These are phyloP conservation scores for Drosophila nigricruria DNA, from an alignment of 2,888 invertebrate genomes.

Conservation along the genomic window DNA sequence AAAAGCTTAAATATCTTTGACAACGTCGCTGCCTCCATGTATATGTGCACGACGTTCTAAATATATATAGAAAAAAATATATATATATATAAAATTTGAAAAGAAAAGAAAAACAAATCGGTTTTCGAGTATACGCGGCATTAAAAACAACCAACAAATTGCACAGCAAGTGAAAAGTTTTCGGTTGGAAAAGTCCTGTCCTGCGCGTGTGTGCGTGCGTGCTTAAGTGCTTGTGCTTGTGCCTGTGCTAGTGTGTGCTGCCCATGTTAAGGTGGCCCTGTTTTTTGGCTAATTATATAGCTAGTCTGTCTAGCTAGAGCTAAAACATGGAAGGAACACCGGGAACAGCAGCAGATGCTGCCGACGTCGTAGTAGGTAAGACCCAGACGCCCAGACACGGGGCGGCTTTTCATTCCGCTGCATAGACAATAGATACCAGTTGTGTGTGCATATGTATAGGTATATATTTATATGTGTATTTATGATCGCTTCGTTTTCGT, in stretches of 20 bases:
- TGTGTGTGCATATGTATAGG: slow-evolving; percentile 48
- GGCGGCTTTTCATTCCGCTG: slow-evolving; percentile 35
- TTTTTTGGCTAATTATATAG: slow-evolving; percentile 74
- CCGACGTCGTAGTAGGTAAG: slow-evolving; percentile 56
- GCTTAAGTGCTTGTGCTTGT: slow-evolving; percentile 20
- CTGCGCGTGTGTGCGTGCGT: slow-evolving; percentile 27
- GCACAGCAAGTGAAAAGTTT: slow-evolving; percentile 27
- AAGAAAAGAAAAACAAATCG: slow-evolving; percentile 50
- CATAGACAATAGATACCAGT: slow-evolving; percentile 56
- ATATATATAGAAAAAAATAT: slow-evolving; percentile 51
- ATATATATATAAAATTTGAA: slow-evolving; percentile 20
- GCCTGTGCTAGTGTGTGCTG: slow-evolving; percentile 19
- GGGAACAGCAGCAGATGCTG: slow-evolving; percentile 46
- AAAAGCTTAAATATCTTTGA: slow-evolving; percentile 43
- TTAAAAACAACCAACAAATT: slow-evolving; percentile 41
- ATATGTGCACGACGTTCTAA: slow-evolving; percentile 67
- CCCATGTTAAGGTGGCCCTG: slow-evolving; percentile 65
- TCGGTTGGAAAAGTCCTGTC: slow-evolving; percentile 44
- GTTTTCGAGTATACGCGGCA: slow-evolving; percentile 54
- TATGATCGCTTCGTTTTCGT: slow-evolving; percentile 44
- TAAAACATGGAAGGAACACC: slow-evolving; percentile 69
- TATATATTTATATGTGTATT: slow-evolving; percentile 61
- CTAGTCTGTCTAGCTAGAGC: slow-evolving; percentile 60
- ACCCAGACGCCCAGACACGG: slow-evolving; percentile 24
- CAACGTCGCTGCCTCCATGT: slow-evolving; percentile 45